These are phyloP conservation scores for Sparidentex hasta DNA, from an alignment of 2,797 vertebrate species.

Conservation along the genomic window DNA sequence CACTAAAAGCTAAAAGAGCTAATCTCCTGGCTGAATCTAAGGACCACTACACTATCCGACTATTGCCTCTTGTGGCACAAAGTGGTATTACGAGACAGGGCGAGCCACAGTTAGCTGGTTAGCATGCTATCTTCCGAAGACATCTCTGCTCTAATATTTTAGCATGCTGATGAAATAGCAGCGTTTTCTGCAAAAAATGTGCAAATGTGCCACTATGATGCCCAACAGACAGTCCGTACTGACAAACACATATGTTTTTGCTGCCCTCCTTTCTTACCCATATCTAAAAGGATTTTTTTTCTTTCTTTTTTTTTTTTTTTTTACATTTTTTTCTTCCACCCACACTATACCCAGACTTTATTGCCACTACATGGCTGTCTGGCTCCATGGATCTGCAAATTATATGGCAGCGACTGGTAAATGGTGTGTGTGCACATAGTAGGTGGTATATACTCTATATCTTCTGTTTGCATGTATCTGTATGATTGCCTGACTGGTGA, in stretches of 20 bases:
- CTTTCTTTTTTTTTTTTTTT: not conserved
- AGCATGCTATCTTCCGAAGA: too few species aligned
- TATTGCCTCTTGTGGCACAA: too few species aligned
- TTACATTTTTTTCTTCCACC: not conserved
- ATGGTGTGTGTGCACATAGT: not conserved
- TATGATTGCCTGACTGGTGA: not conserved
- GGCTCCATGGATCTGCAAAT: not conserved
- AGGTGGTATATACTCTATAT: not conserved
- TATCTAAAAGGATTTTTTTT: not conserved
- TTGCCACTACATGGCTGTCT: not conserved
- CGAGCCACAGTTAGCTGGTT: too few species aligned
- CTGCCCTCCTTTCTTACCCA: not conserved
- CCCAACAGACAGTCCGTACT: too few species aligned
- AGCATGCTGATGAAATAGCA: not conserved
- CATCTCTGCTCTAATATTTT: not conserved
- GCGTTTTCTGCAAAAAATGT: not conserved
- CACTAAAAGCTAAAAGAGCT: too few species aligned
- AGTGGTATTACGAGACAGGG: too few species aligned
- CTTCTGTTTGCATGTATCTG: slow-evolving; percentile 1
- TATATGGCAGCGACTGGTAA: not conserved
- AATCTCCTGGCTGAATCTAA: too few species aligned
- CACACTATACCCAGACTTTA: not conserved
- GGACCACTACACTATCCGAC: too few species aligned
- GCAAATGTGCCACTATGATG: too few species aligned
- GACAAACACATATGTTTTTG: not conserved